phyloP scores from a whole-genome alignment of 1,140 invertebrate species.

The Goniozus legneri region DNA sequence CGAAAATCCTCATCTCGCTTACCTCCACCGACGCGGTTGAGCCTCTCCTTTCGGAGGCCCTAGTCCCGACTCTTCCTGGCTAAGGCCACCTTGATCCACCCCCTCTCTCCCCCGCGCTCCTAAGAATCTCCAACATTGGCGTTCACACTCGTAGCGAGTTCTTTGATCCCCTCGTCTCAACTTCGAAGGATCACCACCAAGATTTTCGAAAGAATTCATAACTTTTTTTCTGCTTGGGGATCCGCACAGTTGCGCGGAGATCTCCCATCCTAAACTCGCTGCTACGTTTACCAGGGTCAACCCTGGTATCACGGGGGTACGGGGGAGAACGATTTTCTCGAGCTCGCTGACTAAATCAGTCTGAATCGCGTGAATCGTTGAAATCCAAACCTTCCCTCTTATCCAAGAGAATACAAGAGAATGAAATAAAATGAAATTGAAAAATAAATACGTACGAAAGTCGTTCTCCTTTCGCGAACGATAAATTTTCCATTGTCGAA shows the following conservation, averaged over 20 bases:
- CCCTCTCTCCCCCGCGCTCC: conserved; percentile 23
- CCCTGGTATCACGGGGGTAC: conserved; percentile 5
- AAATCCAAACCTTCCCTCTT: no score
- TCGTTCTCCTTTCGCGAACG: no score
- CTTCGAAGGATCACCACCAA: conserved; percentile 41
- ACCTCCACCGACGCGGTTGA: conserved; percentile 9
- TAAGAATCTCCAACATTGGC: no score
- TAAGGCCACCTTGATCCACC: conserved; percentile 42
- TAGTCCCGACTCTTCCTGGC: conserved; percentile 28
- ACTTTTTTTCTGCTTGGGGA: conserved; percentile 27
- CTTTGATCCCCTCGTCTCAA: conserved; percentile 49
- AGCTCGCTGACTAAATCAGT: no score
- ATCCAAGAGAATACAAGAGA: no score
- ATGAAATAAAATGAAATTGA: no score
- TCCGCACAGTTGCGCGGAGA: no score
- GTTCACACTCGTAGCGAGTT: conserved; percentile 32
- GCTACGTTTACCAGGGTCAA: conserved; percentile 14
- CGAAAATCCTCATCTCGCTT: conserved; percentile 13
- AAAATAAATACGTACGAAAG: no score
- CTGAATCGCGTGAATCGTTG: no score
- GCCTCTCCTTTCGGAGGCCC: conserved; percentile 12
- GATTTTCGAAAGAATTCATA: conserved; percentile 52
- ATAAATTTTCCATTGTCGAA: no score
- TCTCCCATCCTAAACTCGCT: no score
- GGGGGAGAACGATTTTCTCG: conserved; percentile 10